phyloP scores from a whole-genome alignment of 1,140 invertebrate species.

The Liolophura sinensis region DNA sequence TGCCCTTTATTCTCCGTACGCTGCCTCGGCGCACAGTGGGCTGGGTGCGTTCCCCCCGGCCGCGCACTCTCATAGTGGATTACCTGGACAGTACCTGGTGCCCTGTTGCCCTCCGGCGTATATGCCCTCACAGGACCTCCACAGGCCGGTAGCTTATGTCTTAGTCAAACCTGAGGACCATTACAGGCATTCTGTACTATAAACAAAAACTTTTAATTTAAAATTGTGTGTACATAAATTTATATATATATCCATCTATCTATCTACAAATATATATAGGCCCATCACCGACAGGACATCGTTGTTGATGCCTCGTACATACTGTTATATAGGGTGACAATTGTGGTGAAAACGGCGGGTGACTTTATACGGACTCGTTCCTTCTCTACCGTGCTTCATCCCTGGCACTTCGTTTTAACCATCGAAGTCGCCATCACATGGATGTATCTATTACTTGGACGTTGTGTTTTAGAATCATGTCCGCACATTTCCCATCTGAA shows the following conservation, averaged over 20 bases:
- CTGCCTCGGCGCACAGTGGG: conserved; percentile 22
- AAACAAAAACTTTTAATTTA: not conserved
- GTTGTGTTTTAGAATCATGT: no score
- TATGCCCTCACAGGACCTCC: conserved; percentile 42
- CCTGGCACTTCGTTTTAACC: no score
- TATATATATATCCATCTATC: conserved; percentile 5
- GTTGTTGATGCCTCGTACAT: no score
- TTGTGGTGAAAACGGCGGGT: no score
- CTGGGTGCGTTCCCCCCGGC: conserved; percentile 37
- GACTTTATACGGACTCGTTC: no score
- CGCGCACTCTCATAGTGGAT: conserved; percentile 33
- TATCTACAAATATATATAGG: conserved; percentile 5
- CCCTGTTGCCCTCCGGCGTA: conserved; percentile 49
- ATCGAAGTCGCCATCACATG: no score
- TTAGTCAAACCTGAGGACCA: conserved; percentile 55
- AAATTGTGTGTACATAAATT: conserved; percentile 5
- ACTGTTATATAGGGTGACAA: no score
- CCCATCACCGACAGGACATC: not conserved
- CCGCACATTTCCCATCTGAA: no score
- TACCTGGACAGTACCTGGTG: conserved; percentile 47
- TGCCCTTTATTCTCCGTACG: conserved; percentile 32
- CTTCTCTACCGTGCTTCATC: no score
- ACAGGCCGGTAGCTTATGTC: conserved; percentile 49
- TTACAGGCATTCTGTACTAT: conserved; percentile 38
- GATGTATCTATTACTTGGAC: no score